These are phyloP conservation scores for Luehdorfia chinensis DNA, from an alignment of 1,140 invertebrate genomes.

Conservation along the genomic window DNA sequence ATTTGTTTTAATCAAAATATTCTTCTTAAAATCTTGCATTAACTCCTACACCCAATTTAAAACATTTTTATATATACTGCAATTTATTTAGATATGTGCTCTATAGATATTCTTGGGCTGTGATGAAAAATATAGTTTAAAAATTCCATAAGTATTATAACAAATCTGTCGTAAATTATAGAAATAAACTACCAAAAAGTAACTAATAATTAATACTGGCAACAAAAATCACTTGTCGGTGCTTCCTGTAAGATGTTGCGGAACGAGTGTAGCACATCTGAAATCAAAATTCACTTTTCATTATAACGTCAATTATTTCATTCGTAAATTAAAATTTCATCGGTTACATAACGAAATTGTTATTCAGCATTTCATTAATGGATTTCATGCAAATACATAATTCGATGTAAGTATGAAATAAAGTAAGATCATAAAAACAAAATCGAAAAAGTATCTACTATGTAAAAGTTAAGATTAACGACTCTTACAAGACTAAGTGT, in stretches of 20 bases:
- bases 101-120: constrained; percentile 61
- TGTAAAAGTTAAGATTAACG: not conserved
- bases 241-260: constrained; percentile 15
- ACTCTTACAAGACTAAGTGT: too few species aligned
- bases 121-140: constrained; percentile 47
- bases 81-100: constrained; percentile 41
- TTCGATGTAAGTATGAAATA: not conserved
- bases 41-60: not conserved
- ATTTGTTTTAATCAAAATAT: too few species aligned
- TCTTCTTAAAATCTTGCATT: too few species aligned
- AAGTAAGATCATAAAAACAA: too few species aligned
- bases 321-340: not conserved
- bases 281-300: constrained; percentile 22
- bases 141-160: constrained; percentile 12
- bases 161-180: constrained; percentile 25
- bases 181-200: constrained; percentile 20
- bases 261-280: constrained; percentile 27
- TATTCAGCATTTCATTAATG: not conserved
- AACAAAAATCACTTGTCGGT: constrained; percentile 27
- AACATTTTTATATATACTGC: constrained; percentile 16
- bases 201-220: constrained; percentile 25
- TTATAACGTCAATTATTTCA: constrained; percentile 42
- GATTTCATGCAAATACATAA: not conserved
- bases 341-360: not conserved
- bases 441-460: not conserved